Evolutionary conservation across 2,888 invertebrate species (phyloP).

Genomic region (Folsomia candida): DNA sequence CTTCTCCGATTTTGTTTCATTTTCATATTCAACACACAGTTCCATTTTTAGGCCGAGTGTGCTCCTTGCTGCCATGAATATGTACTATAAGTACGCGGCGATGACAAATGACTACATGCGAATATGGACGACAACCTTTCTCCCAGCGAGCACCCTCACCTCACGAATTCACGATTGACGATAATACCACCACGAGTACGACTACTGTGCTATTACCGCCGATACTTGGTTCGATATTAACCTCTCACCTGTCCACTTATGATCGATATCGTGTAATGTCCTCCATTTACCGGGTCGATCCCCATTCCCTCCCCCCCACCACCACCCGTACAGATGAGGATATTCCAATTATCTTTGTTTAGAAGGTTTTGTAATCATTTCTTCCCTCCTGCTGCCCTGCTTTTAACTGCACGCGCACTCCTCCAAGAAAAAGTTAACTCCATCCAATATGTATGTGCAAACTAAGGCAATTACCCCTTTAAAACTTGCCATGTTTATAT

Average conservation of each 20-base stretch:
- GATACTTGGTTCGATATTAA: not conserved
- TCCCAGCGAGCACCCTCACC: no score
- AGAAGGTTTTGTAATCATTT: not conserved
- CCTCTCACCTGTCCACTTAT: not conserved
- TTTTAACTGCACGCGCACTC: not conserved
- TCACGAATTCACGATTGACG: no score
- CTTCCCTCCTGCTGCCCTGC: not conserved
- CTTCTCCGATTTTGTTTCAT: conserved; percentile 11
- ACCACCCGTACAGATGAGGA: not conserved
- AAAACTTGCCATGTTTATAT: not conserved
- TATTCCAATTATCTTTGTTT: not conserved
- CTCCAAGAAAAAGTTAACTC: not conserved
- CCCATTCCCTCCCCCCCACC: no score
- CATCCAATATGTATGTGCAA: not conserved
- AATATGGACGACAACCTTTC: no score
- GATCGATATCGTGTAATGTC: not conserved
- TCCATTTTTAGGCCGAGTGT: no score
- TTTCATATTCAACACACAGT: not conserved
- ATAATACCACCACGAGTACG: no score
- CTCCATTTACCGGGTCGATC: not conserved
- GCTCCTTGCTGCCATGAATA: no score
- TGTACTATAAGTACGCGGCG: no score
- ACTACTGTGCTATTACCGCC: no score
- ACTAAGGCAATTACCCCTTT: not conserved
- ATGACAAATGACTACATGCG: no score